Evolutionary conservation across 2,888 invertebrate species (phyloP).

Genomic region (Ischnus inquisitorius): DNA sequence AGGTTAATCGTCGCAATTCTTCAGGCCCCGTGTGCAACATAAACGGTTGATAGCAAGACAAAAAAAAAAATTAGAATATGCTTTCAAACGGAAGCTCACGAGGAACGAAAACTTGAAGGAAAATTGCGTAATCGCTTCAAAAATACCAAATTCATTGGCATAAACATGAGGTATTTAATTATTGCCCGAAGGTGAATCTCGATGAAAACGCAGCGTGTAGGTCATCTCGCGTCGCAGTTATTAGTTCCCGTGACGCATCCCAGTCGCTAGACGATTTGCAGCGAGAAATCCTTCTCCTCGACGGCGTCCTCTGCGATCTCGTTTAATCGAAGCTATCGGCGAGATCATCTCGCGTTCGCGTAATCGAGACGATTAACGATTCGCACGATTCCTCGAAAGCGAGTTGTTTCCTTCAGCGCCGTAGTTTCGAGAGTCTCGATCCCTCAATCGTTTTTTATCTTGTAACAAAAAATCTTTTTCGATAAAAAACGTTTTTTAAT

Average conservation of each 20-base stretch:
- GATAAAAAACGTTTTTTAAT: not conserved
- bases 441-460: no score
- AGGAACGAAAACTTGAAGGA: not conserved
- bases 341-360: not conserved
- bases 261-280: not conserved
- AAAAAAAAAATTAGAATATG: not conserved
- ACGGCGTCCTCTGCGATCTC: conserved; percentile 3
- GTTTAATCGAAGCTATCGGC: not conserved
- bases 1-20: conserved; percentile 16
- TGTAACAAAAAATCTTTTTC: no score
- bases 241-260: conserved; percentile 13
- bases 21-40: not conserved
- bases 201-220: not conserved
- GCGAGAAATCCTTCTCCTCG: not conserved
- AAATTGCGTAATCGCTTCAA: not conserved
- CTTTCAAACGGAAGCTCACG: not conserved
- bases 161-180: conserved; percentile 7
- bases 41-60: not conserved
- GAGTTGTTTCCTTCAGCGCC: no score
- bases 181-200: not conserved
- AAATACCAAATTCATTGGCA: not conserved
- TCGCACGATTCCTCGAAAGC: no score
- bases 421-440: not conserved
- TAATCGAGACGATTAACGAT: not conserved
- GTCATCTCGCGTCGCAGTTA: conserved; percentile 18